These are phyloP conservation scores for Acanthiza pusilla DNA, from an alignment of 2,797 vertebrate species.

Conservation along the genomic window DNA sequence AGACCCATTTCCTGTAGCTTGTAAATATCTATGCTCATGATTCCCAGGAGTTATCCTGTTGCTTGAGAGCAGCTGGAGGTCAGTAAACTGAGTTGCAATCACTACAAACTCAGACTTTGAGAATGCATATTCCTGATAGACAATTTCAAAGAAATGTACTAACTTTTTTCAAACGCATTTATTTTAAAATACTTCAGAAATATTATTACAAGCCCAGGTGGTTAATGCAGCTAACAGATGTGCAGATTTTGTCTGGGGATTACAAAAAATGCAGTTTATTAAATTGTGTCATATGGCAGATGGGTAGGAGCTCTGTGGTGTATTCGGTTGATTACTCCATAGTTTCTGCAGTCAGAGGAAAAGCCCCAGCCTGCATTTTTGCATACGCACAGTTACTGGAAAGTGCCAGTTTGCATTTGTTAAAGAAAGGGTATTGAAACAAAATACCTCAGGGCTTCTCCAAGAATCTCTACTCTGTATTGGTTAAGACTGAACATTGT, in stretches of 20 bases:
- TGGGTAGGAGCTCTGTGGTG: conserved; percentile 18
- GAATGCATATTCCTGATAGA: neutral
- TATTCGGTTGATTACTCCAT: neutral
- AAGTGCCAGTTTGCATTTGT: neutral
- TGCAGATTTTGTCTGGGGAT: conserved; percentile 7
- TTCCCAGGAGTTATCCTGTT: neutral
- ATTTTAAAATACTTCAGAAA: neutral
- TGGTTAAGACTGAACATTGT: neutral
- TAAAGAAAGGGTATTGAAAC: neutral
- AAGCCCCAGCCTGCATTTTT: neutral
- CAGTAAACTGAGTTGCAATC: neutral
- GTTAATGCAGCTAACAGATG: conserved; percentile 39
- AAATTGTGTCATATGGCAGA: conserved; percentile 39
- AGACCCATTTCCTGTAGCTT: neutral
- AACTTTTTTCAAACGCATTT: neutral
- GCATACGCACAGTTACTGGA: neutral
- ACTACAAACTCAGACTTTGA: neutral
- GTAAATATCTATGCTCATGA: neutral
- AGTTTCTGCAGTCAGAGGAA: neutral
- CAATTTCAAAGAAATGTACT: neutral
- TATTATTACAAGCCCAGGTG: conserved; percentile 20
- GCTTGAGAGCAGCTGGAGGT: neutral
- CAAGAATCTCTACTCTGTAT: neutral
- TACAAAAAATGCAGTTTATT: conserved; percentile 25
- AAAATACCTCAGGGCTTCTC: neutral